phyloP scores from a whole-genome alignment of 2,888 invertebrate species.

The Aspidiotus destructor region DNA sequence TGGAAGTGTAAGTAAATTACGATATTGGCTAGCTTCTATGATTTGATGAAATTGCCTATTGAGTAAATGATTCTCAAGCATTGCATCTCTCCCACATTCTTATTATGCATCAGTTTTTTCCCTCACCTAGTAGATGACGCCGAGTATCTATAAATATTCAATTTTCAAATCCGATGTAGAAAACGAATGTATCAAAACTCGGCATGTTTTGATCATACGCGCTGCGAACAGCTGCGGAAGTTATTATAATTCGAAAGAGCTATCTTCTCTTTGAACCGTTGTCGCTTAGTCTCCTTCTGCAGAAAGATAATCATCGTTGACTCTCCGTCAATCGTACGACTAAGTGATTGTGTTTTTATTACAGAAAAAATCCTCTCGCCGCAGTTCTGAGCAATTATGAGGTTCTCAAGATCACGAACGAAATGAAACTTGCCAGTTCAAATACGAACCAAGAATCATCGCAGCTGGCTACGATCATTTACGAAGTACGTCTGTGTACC shows the following conservation, averaged over 20 bases:
- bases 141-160: too few relatives aligned
- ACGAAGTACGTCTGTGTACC: slow-evolving; percentile 9
- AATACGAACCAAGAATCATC: slow-evolving; percentile 10
- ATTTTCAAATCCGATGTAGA: too few relatives aligned
- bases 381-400: slow-evolving; percentile 37
- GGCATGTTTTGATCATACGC: too few relatives aligned
- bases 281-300: background rate
- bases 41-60: too few relatives aligned
- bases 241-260: background rate
- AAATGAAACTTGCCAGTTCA: slow-evolving; percentile 6
- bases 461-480: slow-evolving; percentile 22
- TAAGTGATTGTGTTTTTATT: slow-evolving; percentile 1
- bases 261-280: background rate
- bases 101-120: too few relatives aligned
- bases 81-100: too few relatives aligned
- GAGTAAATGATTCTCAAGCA: too few relatives aligned
- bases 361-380: slow-evolving; percentile 36
- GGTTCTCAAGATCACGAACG: slow-evolving; percentile 28
- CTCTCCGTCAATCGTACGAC: background rate
- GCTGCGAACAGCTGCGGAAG: too few relatives aligned
- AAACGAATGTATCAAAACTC: too few relatives aligned
- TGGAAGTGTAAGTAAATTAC: background rate
- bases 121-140: too few relatives aligned
- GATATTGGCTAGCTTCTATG: background rate
- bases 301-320: too few relatives aligned